Percentiles rank a stretch among this genome's conserved stretches.
Evolutionary conservation across 2,113 vertebrate species (phyloP).

Genomic region (Corvus cornix): DNA sequence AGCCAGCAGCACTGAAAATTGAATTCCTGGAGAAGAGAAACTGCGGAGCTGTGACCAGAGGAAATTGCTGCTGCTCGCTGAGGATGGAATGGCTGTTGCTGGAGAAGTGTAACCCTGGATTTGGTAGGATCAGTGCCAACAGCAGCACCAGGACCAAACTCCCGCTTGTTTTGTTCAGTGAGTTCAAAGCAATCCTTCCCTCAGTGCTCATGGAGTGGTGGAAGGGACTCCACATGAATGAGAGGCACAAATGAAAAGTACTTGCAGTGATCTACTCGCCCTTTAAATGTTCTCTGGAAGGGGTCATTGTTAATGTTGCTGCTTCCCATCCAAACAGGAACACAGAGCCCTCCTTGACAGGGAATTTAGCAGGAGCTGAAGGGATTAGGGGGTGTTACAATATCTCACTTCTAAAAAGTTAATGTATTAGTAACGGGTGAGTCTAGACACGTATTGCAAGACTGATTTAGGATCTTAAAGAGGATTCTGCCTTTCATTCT

Average conservation of each 20-base stretch:
- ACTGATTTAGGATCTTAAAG: constrained; percentile 54
- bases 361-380: constrained; percentile 17
- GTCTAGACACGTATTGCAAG: constrained; percentile 34
- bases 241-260: neutral
- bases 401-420: constrained; percentile 24
- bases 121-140: neutral
- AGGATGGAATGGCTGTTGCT: neutral
- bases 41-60: neutral
- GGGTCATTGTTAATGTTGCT: constrained; percentile 2
- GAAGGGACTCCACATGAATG: neutral
- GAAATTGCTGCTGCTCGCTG: neutral
- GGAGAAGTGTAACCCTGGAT: neutral
- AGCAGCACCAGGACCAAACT: neutral
- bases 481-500: constrained; percentile 59
- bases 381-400: constrained; percentile 46
- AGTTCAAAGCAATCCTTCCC: neutral
- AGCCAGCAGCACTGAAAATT: neutral
- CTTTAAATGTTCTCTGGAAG: neutral
- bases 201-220: neutral
- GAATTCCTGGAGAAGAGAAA: neutral
- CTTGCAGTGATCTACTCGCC: neutral
- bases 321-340: constrained; percentile 30
- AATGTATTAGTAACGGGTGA: constrained; percentile 15
- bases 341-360: neutral
- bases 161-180: neutral